Percentiles rank a stretch among this genome's conserved stretches.
Conservation (phyloP, 2,797 vertebrate species). For the Molothrus ater region DNA sequence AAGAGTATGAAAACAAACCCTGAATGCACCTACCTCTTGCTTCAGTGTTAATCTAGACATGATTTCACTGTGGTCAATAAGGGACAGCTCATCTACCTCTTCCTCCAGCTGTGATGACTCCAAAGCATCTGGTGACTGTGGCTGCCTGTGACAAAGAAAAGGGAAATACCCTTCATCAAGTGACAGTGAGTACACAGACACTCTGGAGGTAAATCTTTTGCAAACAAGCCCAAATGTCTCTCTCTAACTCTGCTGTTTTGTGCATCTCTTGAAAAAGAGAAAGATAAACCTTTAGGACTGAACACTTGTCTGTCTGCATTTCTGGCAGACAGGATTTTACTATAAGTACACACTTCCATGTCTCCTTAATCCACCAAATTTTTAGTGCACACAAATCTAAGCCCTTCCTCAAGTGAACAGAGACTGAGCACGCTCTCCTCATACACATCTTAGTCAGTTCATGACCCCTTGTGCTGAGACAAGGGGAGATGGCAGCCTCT, state of each 20-base stretch:
- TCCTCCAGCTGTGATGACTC: conserved; percentile 79
- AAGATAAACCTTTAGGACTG: conserved; percentile 14
- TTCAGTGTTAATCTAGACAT: conserved; percentile 94
- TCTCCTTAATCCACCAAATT: conserved; percentile 38
- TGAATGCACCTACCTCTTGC: conserved; percentile 83
- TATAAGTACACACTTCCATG: background rate
- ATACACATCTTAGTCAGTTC: background rate
- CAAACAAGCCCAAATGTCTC: background rate
- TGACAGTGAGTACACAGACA: background rate
- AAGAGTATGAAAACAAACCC: background rate
- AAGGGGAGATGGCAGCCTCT: background rate
- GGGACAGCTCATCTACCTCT: conserved; percentile 92
- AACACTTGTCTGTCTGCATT: background rate
- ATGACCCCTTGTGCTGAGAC: background rate
- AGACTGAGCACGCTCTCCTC: background rate
- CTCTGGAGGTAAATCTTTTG: background rate
- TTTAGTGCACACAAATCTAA: conserved; percentile 49
- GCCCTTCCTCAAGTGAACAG: background rate
- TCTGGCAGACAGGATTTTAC: conserved; percentile 1
- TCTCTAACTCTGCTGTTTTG: background rate
- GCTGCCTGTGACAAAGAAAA: conserved; percentile 60
- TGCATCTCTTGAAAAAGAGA: background rate
- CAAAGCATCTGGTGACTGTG: conserved; percentile 77
- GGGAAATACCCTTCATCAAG: background rate
- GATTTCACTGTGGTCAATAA: conserved; percentile 94